Evolutionary conservation across 2,888 invertebrate species (phyloP).

Genomic region (Tinea semifulvella): DNA sequence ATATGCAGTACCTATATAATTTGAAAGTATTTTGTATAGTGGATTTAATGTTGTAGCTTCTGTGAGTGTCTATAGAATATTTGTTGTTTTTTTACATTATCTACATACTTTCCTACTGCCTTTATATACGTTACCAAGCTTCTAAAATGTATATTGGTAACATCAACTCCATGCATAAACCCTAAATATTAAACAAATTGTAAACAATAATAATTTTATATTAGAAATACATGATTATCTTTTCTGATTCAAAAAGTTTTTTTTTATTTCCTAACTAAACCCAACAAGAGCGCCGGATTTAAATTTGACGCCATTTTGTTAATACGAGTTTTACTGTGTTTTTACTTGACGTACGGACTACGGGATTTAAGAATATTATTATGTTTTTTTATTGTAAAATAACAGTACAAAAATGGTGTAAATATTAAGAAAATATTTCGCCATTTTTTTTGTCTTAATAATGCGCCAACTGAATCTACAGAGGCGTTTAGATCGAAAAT

Average conservation of each 20-base stretch:
- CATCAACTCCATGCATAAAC: not conserved
- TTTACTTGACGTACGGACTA: no score
- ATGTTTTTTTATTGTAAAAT: no score
- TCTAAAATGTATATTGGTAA: not conserved
- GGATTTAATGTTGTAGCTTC: constrained; percentile 7
- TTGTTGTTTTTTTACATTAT: constrained; percentile 8
- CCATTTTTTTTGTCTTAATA: no score
- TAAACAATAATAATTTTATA: not conserved
- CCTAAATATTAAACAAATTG: not conserved
- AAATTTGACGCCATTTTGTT: no score
- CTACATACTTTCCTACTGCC: no score
- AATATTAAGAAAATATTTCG: no score
- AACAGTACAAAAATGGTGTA: no score
- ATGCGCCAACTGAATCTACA: no score
- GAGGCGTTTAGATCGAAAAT: no score
- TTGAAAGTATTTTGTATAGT: constrained; percentile 1
- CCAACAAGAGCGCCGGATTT: no score
- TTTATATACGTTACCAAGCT: not conserved
- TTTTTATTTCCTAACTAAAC: constrained; percentile 6
- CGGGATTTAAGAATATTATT: no score
- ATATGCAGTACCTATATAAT: constrained; percentile 1
- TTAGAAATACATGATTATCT: constrained; percentile 3
- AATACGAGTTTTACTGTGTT: no score
- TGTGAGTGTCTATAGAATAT: constrained; percentile 7
- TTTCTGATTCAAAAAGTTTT: not conserved